Conservation (phyloP, 2,888 invertebrate species). For the Brenthis daphne region DNA sequence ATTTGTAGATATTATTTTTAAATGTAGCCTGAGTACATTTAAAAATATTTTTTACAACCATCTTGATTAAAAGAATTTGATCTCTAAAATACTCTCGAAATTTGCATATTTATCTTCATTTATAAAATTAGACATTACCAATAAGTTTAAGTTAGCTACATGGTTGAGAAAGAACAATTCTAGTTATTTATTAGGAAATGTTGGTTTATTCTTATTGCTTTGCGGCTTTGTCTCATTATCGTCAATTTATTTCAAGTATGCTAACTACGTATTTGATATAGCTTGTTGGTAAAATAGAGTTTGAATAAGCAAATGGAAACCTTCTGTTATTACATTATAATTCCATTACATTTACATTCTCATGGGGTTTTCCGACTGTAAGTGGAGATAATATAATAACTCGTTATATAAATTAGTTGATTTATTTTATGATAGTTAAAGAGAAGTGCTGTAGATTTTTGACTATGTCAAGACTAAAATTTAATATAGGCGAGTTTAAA, state of each 20-base stretch:
- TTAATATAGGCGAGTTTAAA: no score
- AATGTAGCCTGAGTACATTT: no score
- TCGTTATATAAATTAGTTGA: no score
- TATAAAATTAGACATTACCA: not conserved
- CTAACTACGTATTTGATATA: constrained; percentile 23
- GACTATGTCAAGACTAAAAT: no score
- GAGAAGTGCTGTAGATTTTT: no score
- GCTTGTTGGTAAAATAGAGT: constrained; percentile 8
- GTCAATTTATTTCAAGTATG: constrained; percentile 22
- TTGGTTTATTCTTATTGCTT: constrained; percentile 25
- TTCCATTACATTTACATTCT: no score
- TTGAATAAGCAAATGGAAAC: not conserved
- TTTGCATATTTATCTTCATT: not conserved
- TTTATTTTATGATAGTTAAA: no score
- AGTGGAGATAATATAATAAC: no score
- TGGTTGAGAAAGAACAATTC: constrained; percentile 51
- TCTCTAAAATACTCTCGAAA: not conserved
- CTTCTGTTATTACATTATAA: not conserved
- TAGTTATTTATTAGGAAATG: constrained; percentile 49
- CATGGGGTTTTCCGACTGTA: no score
- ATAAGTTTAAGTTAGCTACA: constrained; percentile 5
- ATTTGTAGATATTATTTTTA: no score
- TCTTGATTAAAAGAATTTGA: no score
- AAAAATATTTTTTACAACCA: no score
- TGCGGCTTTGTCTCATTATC: constrained; percentile 25